Evolutionary conservation across 2,797 vertebrate genomes (phyloP), one percentile per base, ranked within the genome.

Genomic region (Enteromius unitaeniatus): DNA sequence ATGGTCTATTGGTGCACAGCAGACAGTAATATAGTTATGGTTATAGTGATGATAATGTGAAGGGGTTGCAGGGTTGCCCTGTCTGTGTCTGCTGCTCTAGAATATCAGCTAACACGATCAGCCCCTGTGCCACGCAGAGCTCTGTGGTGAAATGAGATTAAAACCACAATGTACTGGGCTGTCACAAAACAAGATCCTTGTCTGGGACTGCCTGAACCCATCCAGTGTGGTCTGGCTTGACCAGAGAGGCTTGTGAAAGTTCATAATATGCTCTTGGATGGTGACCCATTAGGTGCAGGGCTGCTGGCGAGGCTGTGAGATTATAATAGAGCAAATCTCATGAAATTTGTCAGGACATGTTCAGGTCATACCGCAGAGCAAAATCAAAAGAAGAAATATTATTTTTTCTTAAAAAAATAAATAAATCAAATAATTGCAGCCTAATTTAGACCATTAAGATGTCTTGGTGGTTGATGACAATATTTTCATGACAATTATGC

Each of bases 131-230:
- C 78, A 53, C 58, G 13, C 60, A 40, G 60, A 85, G 10, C 69
- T 62, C 34, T 49, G 37, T 67, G 64, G 8, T 60, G 84, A 82
- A 84, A 81, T 82, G 13, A 79, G 84, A 79, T 87, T 84, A 81
- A 84, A 84, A 60, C 37, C 58, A 53, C 47, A 85, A 65, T 81
- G 49, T 26, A 84, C 78, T 67, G 34, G 47, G 21, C n/a, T 55
- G 31, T 84, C 58, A 67, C 4, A 40, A 82, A 72, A 82, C 55
- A 77, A 83, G 78, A 60, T 74, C 64, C 62, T 79, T 31, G 82
- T 85, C 72, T 88, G 76, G 49, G 68, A 79, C 60, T 60, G 45
- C 26, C 26, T 21, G 69, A 84, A 37, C 26, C 74, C 78, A 51
- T 64, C 23, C 78, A 64, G 53, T 28, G 62, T 82, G 69, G 34